Conservation (phyloP, 2,797 vertebrate species). For the Myotis vivesi region DNA sequence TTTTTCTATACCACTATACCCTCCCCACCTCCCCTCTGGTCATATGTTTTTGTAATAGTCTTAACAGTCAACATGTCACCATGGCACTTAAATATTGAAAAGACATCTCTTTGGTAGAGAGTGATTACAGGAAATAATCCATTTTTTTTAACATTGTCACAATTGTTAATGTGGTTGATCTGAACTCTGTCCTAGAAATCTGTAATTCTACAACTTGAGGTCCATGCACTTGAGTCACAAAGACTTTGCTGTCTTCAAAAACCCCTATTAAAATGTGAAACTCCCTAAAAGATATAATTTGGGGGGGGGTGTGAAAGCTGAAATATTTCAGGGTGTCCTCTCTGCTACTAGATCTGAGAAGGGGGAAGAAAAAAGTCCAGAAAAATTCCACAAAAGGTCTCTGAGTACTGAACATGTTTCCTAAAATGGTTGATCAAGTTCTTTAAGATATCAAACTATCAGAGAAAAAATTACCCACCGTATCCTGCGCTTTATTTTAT, state of each 20-base stretch:
- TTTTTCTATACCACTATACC: not conserved
- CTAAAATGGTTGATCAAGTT: not conserved
- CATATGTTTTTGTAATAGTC: not conserved
- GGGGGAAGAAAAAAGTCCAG: not conserved
- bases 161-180: not conserved
- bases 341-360: not conserved
- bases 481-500: not conserved
- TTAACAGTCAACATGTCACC: not conserved
- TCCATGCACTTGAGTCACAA: not conserved
- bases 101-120: not conserved
- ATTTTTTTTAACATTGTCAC: not conserved
- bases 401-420: not conserved
- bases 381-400: not conserved
- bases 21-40: not conserved
- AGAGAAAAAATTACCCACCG: not conserved
- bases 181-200: not conserved
- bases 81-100: not conserved
- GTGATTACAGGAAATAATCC: not conserved
- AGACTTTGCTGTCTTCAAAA: not conserved
- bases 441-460: not conserved
- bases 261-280: not conserved
- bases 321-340: not conserved
- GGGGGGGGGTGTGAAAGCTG: accelerated
- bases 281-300: not conserved
- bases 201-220: not conserved